Percentiles rank a stretch among this genome's conserved stretches.
phyloP scores from a whole-genome alignment of 2,888 invertebrate species.

The Cosmia trapezina region DNA sequence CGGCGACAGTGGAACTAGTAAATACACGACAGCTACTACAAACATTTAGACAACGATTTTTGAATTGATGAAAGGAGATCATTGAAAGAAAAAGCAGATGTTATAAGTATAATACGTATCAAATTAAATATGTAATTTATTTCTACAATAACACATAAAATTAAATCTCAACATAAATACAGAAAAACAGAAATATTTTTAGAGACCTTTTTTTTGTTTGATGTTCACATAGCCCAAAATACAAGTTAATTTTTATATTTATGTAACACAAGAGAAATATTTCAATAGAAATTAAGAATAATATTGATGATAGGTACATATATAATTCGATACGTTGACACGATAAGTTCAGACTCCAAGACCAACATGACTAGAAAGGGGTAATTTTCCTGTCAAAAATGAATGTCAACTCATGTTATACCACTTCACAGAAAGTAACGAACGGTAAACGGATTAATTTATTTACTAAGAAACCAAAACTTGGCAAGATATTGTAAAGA shows the following conservation, averaged over 20 bases:
- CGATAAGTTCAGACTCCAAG: conserved; percentile 25
- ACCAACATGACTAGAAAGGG: conserved; percentile 4
- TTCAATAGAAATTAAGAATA: neutral
- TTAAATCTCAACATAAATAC: neutral
- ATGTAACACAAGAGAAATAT: too few relatives aligned
- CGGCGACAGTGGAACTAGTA: neutral
- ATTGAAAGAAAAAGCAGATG: neutral
- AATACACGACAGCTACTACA: neutral
- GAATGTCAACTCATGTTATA: conserved; percentile 9
- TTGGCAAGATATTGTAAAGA: neutral
- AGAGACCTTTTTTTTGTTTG: neutral
- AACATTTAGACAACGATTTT: neutral
- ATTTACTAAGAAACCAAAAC: conserved; percentile 1
- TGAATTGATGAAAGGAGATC: neutral
- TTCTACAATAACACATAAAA: too few relatives aligned
- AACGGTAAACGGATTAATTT: conserved; percentile 1
- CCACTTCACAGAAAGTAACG: conserved; percentile 1
- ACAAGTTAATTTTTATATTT: neutral
- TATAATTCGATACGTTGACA: conserved; percentile 31
- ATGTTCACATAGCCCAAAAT: too few relatives aligned
- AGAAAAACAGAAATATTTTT: neutral
- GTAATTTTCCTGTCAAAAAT: conserved; percentile 35
- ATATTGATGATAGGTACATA: conserved; percentile 8
- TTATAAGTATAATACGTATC: neutral
- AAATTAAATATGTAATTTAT: neutral